Conservation (phyloP, 2,888 invertebrate genomes). For the Mycalesis mineus region DNA sequence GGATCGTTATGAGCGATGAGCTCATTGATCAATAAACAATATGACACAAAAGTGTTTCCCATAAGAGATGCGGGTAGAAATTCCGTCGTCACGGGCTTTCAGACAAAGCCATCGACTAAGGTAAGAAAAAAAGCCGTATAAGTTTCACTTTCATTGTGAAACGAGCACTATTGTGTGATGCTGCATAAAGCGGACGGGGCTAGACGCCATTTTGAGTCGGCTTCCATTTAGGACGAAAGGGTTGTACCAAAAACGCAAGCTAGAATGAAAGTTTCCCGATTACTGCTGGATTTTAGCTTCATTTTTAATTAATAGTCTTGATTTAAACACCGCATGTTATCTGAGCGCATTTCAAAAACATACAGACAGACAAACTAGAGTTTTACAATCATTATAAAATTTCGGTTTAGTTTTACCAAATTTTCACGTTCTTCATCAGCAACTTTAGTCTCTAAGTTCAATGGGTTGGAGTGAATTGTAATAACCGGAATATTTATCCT, state of each 20-base stretch:
- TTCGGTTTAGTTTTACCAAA: too few relatives aligned
- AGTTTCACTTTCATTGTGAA: conserved; percentile 63
- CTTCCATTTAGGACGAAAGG: conserved; percentile 38
- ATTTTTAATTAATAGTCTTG: neutral
- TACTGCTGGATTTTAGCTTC: neutral
- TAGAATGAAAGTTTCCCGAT: neutral
- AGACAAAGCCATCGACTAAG: conserved; percentile 48
- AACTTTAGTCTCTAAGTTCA: too few relatives aligned
- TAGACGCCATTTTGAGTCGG: conserved; percentile 44
- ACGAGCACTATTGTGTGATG: conserved; percentile 45
- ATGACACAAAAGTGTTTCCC: conserved; percentile 47
- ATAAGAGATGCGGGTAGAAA: conserved; percentile 48
- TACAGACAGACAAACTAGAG: too few relatives aligned
- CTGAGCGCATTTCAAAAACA: too few relatives aligned
- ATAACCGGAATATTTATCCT: too few relatives aligned
- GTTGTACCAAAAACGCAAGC: conserved; percentile 12
- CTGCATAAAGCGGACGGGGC: conserved; percentile 40
- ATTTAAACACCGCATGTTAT: too few relatives aligned
- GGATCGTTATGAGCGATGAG: conserved; percentile 10
- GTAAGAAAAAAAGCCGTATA: conserved; percentile 51
- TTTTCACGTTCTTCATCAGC: too few relatives aligned
- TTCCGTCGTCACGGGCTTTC: conserved; percentile 42
- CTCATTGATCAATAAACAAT: conserved; percentile 38
- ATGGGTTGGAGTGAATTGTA: too few relatives aligned
- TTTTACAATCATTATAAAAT: too few relatives aligned